Percentiles rank a stretch among this genome's conserved stretches.
Conservation (phyloP, 1,140 invertebrate genomes). For the Diorhabda carinulata region DNA sequence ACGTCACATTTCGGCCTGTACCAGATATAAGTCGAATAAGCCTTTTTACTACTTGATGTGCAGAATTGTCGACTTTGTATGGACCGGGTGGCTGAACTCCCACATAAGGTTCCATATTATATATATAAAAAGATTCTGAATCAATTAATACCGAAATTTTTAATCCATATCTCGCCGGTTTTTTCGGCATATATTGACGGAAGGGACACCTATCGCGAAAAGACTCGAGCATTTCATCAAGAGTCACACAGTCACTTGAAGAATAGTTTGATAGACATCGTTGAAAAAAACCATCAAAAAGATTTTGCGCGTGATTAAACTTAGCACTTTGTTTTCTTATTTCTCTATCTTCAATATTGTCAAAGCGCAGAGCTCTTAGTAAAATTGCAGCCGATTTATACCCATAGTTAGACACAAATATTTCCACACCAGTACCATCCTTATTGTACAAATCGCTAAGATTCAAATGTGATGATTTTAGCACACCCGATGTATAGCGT, state of each 20-base stretch:
- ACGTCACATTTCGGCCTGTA: conserved; percentile 43
- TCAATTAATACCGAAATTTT: conserved; percentile 35
- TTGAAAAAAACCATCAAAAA: no score
- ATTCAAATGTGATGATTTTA: conserved; percentile 47
- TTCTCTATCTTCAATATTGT: conserved; percentile 29
- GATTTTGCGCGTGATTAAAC: no score
- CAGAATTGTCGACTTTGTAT: conserved; percentile 36
- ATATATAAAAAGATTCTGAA: conserved; percentile 36
- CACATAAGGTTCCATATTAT: conserved; percentile 39
- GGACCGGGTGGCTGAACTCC: conserved; percentile 37
- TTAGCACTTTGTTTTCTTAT: conserved; percentile 23
- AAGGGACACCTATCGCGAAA: not conserved
- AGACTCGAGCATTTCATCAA: not conserved
- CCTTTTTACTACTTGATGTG: conserved; percentile 16
- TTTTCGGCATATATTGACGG: no score
- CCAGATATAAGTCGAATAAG: conserved; percentile 21
- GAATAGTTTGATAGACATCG: no score
- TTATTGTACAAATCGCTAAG: conserved; percentile 46
- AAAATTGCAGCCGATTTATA: conserved; percentile 21
- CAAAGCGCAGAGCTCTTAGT: conserved; percentile 31
- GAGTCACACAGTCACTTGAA: no score
- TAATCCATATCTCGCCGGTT: conserved; percentile 44
- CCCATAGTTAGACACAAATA: conserved; percentile 24
- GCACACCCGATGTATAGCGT: conserved; percentile 50
- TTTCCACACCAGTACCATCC: conserved; percentile 48